Percentiles rank a stretch among this genome's conserved stretches.
These are phyloP conservation scores for Tetranychus truncatus DNA, from an alignment of 2,888 invertebrate genomes.

Conservation along the genomic window DNA sequence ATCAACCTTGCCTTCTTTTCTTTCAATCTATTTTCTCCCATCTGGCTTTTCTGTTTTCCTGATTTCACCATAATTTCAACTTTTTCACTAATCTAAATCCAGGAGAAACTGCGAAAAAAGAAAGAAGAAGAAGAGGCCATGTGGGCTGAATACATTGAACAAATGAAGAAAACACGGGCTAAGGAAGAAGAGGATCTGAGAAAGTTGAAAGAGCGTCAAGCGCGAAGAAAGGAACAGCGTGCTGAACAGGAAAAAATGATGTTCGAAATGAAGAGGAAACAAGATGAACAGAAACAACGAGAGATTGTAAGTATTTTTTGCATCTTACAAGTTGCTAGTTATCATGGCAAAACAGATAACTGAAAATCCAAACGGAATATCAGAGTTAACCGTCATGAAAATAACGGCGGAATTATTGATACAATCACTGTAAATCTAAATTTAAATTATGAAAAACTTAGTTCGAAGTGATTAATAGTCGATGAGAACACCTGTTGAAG, in stretches of 20 bases:
- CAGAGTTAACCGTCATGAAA: too few species aligned
- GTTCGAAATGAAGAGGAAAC: constrained; percentile 82
- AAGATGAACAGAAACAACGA: constrained; percentile 79
- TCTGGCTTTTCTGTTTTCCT: neutral
- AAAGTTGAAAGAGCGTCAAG: constrained; percentile 78
- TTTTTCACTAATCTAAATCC: neutral
- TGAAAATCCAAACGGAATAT: too few species aligned
- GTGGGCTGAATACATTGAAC: constrained; percentile 83
- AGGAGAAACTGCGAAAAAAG: constrained; percentile 45
- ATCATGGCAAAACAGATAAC: too few species aligned
- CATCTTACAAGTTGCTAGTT: too few species aligned
- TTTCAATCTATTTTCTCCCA: neutral
- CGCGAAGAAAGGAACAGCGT: constrained; percentile 48
- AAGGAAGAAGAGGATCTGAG: constrained; percentile 93
- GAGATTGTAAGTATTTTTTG: constrained; percentile 42
- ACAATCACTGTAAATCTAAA: too few species aligned
- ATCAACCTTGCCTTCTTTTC: neutral
- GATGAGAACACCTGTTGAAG: too few species aligned
- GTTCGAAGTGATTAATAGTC: too few species aligned
- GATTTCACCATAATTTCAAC: neutral
- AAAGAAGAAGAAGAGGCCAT: constrained; percentile 87
- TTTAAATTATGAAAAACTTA: too few species aligned
- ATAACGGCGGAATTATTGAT: too few species aligned
- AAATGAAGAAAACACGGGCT: constrained; percentile 88
- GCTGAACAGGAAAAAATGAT: constrained; percentile 89